Evolutionary conservation across 2,888 invertebrate species (phyloP), one percentile per base, ranked within the genome.

Genomic region (Agriopis aurantiaria): DNA sequence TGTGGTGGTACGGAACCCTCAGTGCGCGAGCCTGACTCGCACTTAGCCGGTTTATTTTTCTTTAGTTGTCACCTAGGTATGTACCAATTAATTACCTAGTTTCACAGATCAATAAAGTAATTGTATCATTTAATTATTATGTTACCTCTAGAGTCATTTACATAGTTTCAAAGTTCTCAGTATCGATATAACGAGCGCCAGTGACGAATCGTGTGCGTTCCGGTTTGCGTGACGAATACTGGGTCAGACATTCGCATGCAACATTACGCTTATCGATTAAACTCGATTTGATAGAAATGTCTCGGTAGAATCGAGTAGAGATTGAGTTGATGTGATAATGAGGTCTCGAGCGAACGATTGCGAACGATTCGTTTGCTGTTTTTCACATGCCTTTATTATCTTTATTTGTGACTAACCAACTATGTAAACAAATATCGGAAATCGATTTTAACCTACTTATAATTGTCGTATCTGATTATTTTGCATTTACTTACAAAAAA

Each of bases 191-290:
- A 59, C 69, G 58, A 64, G n/a, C 33, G 17, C 12, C 59, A n/a
- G 51, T 65, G 45, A 41, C 61, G 65, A 61, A 65, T 57, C 56
- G 65, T 12, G 8, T 52, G 52, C 59, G 64, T 63, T 68, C 68
- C 68, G 64, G 53, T 40, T 69, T n/a, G 69, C 69, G 65, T 69
- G 69, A 65, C 61, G 51, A 65, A 69, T 65, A 65, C 56, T 69
- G 60, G 65, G 65, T 69, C 69, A 69, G 56, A 51, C 65, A 17
- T 41, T 65, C n/a, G 53, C 59, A 41, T 65, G 69, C 63, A 65
- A 52, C 12, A 33, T 63, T 23, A 53, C 65, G 49, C 17, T 40
- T 46, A 49, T 60, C 55, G 61, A 67, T 56, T 67, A 55, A 48
- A 40, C 10, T 41, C 46, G 33, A 52, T 48, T 52, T 11, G 8